Evolutionary conservation across 2,113 vertebrate species (phyloP).

Genomic region (Piliocolobus tephrosceles): DNA sequence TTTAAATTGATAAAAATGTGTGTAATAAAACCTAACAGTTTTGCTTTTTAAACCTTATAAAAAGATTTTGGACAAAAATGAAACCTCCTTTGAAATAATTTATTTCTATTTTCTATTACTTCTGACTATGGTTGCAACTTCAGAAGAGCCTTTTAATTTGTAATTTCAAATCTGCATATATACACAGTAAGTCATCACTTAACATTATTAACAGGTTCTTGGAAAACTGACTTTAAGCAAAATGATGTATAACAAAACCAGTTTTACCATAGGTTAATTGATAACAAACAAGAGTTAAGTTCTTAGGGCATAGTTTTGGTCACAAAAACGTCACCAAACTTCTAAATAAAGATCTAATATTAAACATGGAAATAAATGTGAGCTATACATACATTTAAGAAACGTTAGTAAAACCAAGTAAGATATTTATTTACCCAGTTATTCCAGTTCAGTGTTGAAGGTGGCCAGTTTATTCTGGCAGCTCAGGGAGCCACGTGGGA

Average conservation of each 20-base stretch:
- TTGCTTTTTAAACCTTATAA: conserved; percentile 1
- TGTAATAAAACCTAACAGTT: conserved; percentile 19
- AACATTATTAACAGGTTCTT: background rate
- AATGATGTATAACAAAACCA: background rate
- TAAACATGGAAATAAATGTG: no score
- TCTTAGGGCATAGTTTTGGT: background rate
- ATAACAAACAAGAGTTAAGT: background rate
- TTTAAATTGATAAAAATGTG: background rate
- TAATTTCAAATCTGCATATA: conserved; percentile 15
- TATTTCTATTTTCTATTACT: conserved; percentile 14
- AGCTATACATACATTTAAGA: no score
- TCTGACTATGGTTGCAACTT: background rate
- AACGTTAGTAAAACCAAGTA: no score
- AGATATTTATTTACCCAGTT: no score
- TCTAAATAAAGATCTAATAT: background rate
- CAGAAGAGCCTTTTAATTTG: background rate
- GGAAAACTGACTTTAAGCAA: background rate
- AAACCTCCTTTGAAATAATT: conserved; percentile 27
- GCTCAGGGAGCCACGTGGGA: background rate
- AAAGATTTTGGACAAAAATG: background rate
- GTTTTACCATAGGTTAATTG: background rate
- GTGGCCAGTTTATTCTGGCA: background rate
- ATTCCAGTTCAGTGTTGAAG: background rate
- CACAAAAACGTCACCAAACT: background rate
- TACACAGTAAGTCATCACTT: background rate